Conservation (phyloP, 1,140 invertebrate species). For the Ceratina calcarata region DNA sequence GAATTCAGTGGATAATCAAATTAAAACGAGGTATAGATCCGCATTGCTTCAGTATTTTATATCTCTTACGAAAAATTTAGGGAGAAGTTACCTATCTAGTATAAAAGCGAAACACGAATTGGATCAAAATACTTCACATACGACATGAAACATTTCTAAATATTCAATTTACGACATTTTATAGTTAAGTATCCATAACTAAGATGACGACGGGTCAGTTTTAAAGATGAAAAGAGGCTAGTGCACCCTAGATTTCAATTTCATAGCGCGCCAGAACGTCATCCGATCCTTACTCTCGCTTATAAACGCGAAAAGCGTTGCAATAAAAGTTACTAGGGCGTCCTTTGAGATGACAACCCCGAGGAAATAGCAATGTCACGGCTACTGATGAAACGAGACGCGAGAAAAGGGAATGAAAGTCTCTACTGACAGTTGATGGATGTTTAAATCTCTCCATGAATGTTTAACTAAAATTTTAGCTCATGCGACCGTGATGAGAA, state of each 20-base stretch:
- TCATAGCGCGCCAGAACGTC: constrained; percentile 47
- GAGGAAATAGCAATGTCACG: constrained; percentile 26
- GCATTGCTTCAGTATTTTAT: too few species aligned
- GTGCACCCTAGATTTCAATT: constrained; percentile 59
- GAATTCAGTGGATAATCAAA: too few species aligned
- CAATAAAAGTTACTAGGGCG: constrained; percentile 54
- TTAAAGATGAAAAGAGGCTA: constrained; percentile 10
- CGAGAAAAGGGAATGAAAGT: neutral
- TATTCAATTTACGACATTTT: constrained; percentile 37
- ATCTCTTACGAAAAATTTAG: too few species aligned
- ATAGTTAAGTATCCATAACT: constrained; percentile 48
- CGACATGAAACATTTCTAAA: constrained; percentile 26
- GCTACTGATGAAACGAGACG: constrained; percentile 5
- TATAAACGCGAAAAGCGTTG: constrained; percentile 64
- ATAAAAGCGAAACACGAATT: neutral
- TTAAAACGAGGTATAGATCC: too few species aligned
- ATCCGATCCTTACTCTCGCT: constrained; percentile 56
- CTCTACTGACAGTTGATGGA: neutral
- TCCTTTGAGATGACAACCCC: neutral
- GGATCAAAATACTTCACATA: neutral
- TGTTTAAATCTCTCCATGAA: neutral
- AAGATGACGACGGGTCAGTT: constrained; percentile 39
- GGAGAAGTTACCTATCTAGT: neutral
- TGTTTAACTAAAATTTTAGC: too few species aligned
- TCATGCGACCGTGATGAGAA: too few species aligned